Conservation (phyloP, 2,888 invertebrate genomes). For the Phorcus lineatus region DNA sequence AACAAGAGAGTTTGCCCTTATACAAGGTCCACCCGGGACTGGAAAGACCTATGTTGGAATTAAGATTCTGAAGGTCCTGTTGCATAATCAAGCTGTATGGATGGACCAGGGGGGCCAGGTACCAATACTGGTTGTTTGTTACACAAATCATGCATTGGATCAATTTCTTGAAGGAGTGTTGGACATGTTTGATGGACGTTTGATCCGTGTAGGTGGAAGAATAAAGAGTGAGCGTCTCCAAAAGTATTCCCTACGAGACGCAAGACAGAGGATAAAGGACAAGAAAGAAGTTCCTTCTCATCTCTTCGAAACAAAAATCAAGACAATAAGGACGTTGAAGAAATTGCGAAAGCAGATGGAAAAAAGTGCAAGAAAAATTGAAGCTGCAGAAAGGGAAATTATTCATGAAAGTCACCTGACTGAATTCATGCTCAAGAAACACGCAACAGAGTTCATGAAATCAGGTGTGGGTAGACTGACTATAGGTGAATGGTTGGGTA, state of each 20-base stretch:
- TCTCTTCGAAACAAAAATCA: slow-evolving; percentile 34
- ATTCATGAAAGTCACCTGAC: slow-evolving; percentile 56
- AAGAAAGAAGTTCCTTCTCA: slow-evolving; percentile 32
- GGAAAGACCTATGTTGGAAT: slow-evolving; percentile 89
- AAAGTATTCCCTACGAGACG: slow-evolving; percentile 34
- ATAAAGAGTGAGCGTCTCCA: slow-evolving; percentile 62
- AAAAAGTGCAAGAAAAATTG: slow-evolving; percentile 46
- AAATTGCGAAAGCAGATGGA: slow-evolving; percentile 46
- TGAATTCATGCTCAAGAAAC: slow-evolving; percentile 32
- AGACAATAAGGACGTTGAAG: slow-evolving; percentile 46
- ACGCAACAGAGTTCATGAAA: not conserved
- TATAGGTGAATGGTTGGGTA: slow-evolving; percentile 55
- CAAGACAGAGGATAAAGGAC: slow-evolving; percentile 32
- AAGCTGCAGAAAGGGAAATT: slow-evolving; percentile 52
- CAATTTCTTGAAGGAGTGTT: slow-evolving; percentile 75
- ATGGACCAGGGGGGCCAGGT: slow-evolving; percentile 15
- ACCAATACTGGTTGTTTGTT: slow-evolving; percentile 74
- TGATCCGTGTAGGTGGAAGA: slow-evolving; percentile 70
- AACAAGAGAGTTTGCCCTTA: slow-evolving; percentile 69
- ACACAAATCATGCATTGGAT: slow-evolving; percentile 75
- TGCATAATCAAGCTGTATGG: slow-evolving; percentile 79
- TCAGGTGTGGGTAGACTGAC: not conserved
- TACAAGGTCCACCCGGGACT: slow-evolving; percentile 86
- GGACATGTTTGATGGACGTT: slow-evolving; percentile 53
- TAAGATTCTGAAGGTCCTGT: slow-evolving; percentile 81